Evolutionary conservation across 2,797 vertebrate species (phyloP), one percentile per base, ranked within the genome.

Genomic region (Hyperoplus lanceolatus): DNA sequence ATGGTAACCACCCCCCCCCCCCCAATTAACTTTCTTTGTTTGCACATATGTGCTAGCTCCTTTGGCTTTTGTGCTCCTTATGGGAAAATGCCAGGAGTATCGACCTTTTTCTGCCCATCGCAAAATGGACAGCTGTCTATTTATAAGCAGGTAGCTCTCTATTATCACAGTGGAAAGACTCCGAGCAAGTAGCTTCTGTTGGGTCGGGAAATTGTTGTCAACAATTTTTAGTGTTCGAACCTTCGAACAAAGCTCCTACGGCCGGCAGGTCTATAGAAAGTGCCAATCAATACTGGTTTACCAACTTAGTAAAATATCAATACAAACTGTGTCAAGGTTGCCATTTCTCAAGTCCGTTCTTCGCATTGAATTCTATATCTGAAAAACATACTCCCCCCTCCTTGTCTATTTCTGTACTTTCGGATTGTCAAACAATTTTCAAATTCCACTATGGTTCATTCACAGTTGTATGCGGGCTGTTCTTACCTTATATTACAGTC

Each of bases 1-100:
- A 82, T 56, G 70, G 72, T 86, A 80, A 90, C 86, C 76, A n/a
- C 63, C 29, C 51, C 73, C 82, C 70, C 87, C 76, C 18, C 63
- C 51, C 75, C 82, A 74, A 88, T 89, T 82, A 78, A 83, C 84
- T 67, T 29, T 66, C 76, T 90, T 82, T 86, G 83, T 91, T 89
- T 82, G 72, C 64, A 85, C 81, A 88, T 78, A 84, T 80, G 77
- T 74, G 75, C 57, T 68, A 60, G 57, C 64, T 77, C 59, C 21
- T 73, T 64, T 29, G 43, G 16, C 41, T 72, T 77, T 54, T 56
- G 58, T 66, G 70, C 58, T 57, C 18, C 39, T 60, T 62, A 76
- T 68, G 36, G 29, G 68, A 76, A 65, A 62, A 61, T 60, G 65
- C 48, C 70, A 55, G 45, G 56, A 63, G 58, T 38, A 68, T 74